phyloP scores from a whole-genome alignment of 2,797 vertebrate species.

The Chelon auratus region DNA sequence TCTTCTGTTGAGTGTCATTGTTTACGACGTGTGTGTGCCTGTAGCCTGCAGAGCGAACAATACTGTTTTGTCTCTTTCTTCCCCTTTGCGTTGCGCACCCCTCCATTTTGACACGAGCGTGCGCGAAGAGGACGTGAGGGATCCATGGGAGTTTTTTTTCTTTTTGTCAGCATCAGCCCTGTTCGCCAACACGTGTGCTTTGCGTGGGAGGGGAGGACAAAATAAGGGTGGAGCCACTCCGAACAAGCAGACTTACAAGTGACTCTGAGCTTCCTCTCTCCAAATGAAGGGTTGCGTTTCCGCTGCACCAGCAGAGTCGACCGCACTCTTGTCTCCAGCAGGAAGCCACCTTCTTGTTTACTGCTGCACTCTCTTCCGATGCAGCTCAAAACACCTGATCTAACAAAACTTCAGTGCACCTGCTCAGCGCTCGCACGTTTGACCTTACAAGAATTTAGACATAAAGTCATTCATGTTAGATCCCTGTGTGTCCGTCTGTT shows the following conservation, averaged over 20 bases:
- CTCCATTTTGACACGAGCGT: conserved; percentile 15
- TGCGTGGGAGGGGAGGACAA: not conserved
- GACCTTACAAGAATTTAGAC: not conserved
- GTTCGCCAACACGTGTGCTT: conserved; percentile 12
- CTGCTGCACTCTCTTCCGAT: conserved; percentile 40
- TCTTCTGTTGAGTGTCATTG: not conserved
- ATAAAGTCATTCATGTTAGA: not conserved
- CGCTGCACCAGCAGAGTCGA: conserved; percentile 42
- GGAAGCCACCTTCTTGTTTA: conserved; percentile 79
- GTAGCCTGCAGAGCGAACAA: conserved; percentile 34
- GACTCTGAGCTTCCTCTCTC: conserved; percentile 67
- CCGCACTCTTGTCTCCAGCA: conserved; percentile 74
- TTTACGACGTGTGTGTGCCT: not conserved
- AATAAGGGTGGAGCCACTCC: conserved; percentile 41
- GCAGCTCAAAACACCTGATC: not conserved
- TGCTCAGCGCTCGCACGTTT: not conserved
- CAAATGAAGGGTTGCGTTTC: conserved; percentile 66
- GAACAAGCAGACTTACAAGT: conserved; percentile 42
- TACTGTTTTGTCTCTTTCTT: conserved; percentile 30
- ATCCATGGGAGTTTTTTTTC: conserved; percentile 17
- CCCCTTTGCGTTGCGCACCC: conserved; percentile 12
- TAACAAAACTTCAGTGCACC: not conserved
- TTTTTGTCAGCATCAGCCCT: conserved; percentile 25
- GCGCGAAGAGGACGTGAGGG: conserved; percentile 14
- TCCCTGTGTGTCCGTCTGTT: conserved; percentile 12